phyloP scores from a whole-genome alignment of 2,888 invertebrate species.

The Hydrotaea cyrtoneurina region DNA sequence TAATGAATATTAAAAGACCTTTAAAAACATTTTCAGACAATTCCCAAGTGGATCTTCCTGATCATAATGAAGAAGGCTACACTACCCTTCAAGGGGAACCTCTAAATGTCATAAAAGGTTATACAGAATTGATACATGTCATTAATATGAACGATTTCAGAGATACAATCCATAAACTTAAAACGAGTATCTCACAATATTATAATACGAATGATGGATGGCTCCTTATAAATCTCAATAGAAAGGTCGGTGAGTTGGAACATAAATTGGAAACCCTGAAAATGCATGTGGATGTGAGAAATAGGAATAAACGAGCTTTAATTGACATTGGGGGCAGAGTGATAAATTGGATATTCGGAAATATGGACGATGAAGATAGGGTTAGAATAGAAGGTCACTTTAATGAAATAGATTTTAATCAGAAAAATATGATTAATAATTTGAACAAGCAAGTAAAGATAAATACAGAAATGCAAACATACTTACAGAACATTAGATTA shows the following conservation, averaged over 20 bases:
- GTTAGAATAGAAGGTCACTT: conserved; percentile 45
- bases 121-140: conserved; percentile 49
- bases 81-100: conserved; percentile 14
- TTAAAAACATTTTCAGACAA: conserved; percentile 29
- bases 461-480: conserved; percentile 50
- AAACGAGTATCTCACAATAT: conserved; percentile 17
- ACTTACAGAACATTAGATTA: conserved; percentile 51
- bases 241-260: conserved; percentile 46
- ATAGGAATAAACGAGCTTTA: conserved; percentile 46
- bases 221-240: conserved; percentile 38
- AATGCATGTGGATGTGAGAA: conserved; percentile 17
- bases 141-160: conserved; percentile 44
- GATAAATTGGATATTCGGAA: conserved; percentile 59
- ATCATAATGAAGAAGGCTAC: conserved; percentile 13
- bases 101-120: neutral
- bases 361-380: conserved; percentile 53
- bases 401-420: conserved; percentile 49
- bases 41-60: neutral
- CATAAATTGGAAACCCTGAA: neutral
- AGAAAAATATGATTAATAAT: conserved; percentile 44
- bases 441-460: conserved; percentile 47
- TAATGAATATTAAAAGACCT: conserved; percentile 35
- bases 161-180: conserved; percentile 39
- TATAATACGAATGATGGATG: conserved; percentile 39
- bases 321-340: conserved; percentile 42